phyloP scores from a whole-genome alignment of 1,140 invertebrate genomes.

The Condylostylus longicornis region DNA sequence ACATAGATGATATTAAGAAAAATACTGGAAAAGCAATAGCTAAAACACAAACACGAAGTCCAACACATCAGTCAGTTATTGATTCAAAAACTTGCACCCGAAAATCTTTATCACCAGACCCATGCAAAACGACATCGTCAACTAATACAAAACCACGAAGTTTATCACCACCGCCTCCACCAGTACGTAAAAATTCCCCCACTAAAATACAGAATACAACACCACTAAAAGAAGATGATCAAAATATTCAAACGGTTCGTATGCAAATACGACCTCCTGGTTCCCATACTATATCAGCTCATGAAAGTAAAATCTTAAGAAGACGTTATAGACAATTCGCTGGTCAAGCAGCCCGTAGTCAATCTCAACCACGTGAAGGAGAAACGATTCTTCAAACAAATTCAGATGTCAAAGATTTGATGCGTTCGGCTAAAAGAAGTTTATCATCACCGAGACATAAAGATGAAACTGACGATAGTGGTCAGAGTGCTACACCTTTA shows the following conservation, averaged over 20 bases:
- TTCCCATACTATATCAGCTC: constrained; percentile 15
- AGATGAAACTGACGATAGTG: constrained; percentile 27
- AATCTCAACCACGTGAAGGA: constrained; percentile 33
- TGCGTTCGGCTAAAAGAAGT: constrained; percentile 20
- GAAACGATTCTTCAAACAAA: constrained; percentile 15
- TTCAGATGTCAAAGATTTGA: constrained; percentile 20
- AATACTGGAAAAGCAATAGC: too few species aligned
- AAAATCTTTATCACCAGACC: too few species aligned
- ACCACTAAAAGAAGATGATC: constrained; percentile 5
- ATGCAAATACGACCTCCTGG: constrained; percentile 27
- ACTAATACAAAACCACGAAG: constrained; percentile 26
- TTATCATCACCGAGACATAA: constrained; percentile 27
- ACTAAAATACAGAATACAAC: constrained; percentile 5
- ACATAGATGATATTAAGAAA: too few species aligned
- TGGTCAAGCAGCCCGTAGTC: constrained; percentile 26
- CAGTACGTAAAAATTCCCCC: constrained; percentile 4
- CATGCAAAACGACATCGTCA: constrained; percentile 26
- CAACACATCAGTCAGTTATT: too few species aligned
- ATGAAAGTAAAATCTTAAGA: constrained; percentile 29
- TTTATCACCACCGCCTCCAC: not conserved
- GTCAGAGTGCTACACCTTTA: constrained; percentile 11
- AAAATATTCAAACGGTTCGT: constrained; percentile 15
- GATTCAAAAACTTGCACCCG: too few species aligned
- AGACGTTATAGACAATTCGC: constrained; percentile 23
- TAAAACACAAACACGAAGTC: too few species aligned